Evolutionary conservation across 2,797 vertebrate species (phyloP).

Genomic region (Liasis olivaceus): DNA sequence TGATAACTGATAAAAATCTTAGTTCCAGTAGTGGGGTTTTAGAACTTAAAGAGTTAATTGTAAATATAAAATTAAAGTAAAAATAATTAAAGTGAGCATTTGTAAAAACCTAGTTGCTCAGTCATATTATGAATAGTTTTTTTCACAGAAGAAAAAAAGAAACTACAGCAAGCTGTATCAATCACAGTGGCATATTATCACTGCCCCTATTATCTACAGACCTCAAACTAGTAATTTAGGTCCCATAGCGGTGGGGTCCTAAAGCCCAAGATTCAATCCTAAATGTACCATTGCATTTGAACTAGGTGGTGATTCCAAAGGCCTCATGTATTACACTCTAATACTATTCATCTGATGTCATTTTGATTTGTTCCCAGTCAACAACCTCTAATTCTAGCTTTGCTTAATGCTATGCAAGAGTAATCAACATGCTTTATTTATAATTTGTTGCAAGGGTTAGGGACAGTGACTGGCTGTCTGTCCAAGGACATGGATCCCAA

Average conservation of each 20-base stretch:
- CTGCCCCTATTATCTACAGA: not conserved
- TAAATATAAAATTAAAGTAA: not conserved
- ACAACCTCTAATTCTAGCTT: not conserved
- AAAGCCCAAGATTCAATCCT: not conserved
- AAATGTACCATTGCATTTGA: not conserved
- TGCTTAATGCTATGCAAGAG: constrained; percentile 32
- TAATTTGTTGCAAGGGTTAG: not conserved
- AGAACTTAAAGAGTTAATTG: not conserved
- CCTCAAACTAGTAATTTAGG: not conserved
- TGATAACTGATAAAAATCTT: not conserved
- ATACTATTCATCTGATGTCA: not conserved
- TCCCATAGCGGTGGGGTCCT: not conserved
- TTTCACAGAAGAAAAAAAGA: not conserved
- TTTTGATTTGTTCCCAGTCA: constrained; percentile 23
- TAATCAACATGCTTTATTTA: constrained; percentile 48
- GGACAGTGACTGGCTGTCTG: constrained; percentile 12
- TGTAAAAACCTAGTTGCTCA: not conserved
- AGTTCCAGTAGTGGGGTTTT: not conserved
- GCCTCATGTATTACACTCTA: not conserved
- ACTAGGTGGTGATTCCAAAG: constrained; percentile 7
- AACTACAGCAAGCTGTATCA: not conserved
- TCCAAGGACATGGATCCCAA: not conserved
- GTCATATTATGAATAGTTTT: not conserved
- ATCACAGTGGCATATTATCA: not conserved
- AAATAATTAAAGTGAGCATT: not conserved